Conservation (phyloP, 2,113 vertebrate species). For the Capreolus pygargus region DNA sequence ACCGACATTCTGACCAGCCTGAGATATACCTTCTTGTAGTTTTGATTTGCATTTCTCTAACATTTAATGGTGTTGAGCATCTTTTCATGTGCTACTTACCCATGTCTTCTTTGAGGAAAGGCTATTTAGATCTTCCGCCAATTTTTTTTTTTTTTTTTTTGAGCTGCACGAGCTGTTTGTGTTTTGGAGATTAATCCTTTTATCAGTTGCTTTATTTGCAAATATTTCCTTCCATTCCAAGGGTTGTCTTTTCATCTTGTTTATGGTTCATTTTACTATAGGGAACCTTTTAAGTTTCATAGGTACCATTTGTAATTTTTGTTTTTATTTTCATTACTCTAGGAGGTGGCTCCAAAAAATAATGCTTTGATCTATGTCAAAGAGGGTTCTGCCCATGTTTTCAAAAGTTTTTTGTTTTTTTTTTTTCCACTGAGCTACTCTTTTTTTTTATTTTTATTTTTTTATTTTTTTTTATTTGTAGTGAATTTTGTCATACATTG, state of each 20-base stretch:
- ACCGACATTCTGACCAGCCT: not conserved
- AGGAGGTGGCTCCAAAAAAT: not conserved
- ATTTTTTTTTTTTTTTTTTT: not conserved
- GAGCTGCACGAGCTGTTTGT: not conserved
- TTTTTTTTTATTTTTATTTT: too few relatives aligned
- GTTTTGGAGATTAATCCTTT: not conserved
- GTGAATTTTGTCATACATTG: too few relatives aligned
- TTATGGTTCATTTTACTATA: not conserved
- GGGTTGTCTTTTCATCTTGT: not conserved
- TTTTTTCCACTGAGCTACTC: too few relatives aligned
- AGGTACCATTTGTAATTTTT: not conserved
- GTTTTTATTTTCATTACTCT: not conserved
- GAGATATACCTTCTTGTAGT: not conserved
- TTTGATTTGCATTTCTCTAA: not conserved
- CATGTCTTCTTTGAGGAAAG: not conserved
- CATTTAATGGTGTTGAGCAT: not conserved
- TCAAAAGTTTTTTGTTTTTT: not conserved
- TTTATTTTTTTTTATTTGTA: too few relatives aligned
- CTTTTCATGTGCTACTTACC: not conserved
- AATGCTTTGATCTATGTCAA: not conserved
- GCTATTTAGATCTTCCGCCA: accelerated
- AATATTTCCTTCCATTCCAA: not conserved
- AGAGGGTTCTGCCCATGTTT: not conserved
- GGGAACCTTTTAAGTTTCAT: not conserved
- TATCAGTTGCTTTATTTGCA: not conserved